phyloP scores from a whole-genome alignment of 2,113 vertebrate species.

The Globicephala melas region DNA sequence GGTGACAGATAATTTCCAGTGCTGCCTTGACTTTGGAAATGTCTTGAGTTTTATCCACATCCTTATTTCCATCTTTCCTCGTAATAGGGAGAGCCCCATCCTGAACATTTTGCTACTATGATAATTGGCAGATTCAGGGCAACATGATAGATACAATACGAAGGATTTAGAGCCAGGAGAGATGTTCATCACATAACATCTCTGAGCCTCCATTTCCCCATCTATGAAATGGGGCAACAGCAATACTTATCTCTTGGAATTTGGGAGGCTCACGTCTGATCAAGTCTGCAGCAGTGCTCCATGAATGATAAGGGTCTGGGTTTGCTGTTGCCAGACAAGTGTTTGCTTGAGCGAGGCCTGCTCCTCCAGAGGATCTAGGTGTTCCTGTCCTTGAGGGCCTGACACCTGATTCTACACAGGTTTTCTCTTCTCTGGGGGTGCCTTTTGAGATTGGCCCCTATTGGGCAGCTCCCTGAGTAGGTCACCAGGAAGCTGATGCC shows the following conservation, averaged over 20 bases:
- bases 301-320: background rate
- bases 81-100: background rate
- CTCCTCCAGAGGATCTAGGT: background rate
- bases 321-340: background rate
- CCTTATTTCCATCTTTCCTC: background rate
- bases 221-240: background rate
- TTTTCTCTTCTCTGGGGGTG: background rate
- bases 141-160: background rate
- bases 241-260: background rate
- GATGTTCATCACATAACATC: accelerated
- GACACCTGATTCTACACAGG: background rate
- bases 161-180: background rate
- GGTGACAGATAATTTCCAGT: background rate
- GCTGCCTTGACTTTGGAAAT: background rate
- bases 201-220: background rate
- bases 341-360: background rate
- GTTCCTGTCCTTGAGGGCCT: background rate
- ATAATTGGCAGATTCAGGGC: background rate
- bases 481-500: conserved; percentile 8
- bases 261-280: background rate
- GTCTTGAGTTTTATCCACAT: background rate
- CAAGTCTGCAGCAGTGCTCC: background rate
- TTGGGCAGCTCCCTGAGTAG: background rate
- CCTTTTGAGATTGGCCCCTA: background rate
- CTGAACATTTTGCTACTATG: background rate